Evolutionary conservation across 2,797 vertebrate genomes (phyloP).

Genomic region (Acropternis orthonyx): DNA sequence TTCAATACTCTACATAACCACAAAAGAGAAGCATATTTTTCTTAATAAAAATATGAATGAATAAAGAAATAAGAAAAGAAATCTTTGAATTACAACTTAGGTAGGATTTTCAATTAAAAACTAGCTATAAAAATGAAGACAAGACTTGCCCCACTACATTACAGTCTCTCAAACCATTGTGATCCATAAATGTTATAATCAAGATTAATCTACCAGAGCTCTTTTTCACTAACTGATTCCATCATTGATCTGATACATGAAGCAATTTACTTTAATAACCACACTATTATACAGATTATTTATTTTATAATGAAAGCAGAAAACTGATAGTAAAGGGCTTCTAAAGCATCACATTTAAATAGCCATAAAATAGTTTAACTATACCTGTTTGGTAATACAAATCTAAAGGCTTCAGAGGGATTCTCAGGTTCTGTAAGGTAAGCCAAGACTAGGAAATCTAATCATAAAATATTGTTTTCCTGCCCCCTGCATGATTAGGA

Average conservation of each 20-base stretch:
- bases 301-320: constrained; percentile 25
- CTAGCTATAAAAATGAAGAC: background rate
- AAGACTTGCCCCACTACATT: background rate
- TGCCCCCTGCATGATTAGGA: background rate
- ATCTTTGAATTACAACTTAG: background rate
- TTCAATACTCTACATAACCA: background rate
- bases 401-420: background rate
- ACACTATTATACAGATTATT: background rate
- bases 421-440: background rate
- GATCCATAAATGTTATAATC: constrained; percentile 12
- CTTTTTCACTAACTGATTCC: constrained; percentile 1
- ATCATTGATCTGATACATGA: background rate
- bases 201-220: constrained; percentile 34
- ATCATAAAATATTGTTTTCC: background rate
- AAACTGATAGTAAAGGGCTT: background rate
- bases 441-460: background rate
- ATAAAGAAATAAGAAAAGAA: background rate
- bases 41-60: background rate
- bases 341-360: background rate
- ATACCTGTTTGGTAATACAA: background rate
- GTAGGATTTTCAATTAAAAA: constrained; percentile 6
- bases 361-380: background rate
- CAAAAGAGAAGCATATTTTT: background rate
- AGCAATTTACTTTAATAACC: constrained; percentile 35
- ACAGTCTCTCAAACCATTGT: background rate